Percentiles rank a stretch among this genome's conserved stretches.
Conservation (phyloP, 2,113 vertebrate genomes). For the Oceanodroma tethys region DNA sequence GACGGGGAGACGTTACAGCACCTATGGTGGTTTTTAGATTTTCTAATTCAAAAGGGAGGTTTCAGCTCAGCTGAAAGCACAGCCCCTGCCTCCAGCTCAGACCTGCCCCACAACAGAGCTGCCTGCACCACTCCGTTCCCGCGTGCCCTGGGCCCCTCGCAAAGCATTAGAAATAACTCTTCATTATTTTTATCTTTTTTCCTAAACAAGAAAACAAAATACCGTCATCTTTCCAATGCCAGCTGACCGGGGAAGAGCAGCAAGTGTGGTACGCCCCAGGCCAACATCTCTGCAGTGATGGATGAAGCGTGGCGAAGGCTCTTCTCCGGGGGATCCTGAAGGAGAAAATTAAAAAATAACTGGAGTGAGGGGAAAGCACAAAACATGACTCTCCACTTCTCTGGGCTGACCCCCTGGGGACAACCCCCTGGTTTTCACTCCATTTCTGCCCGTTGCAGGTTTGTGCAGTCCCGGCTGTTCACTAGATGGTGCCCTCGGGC, state of each 20-base stretch:
- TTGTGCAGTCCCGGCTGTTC: not conserved
- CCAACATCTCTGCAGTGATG: not conserved
- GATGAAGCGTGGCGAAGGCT: accelerated
- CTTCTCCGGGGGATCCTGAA: not conserved
- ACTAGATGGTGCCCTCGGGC: constrained; percentile 67
- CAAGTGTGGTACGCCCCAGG: not conserved
- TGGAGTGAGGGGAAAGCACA: not conserved
- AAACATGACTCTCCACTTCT: not conserved
- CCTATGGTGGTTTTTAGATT: not conserved
- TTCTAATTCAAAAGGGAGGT: not conserved
- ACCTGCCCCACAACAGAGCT: not conserved
- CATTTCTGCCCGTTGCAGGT: not conserved
- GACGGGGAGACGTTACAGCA: not conserved
- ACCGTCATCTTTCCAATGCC: not conserved
- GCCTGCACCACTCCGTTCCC: not conserved
- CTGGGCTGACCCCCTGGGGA: not conserved
- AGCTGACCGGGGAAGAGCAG: not conserved
- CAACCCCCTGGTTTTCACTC: not conserved
- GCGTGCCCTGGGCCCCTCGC: accelerated
- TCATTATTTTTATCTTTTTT: accelerated
- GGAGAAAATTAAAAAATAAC: not conserved
- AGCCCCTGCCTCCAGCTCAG: not conserved
- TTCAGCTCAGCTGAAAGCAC: not conserved
- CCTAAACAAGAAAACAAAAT: not conserved
- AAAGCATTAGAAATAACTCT: not conserved